Conservation (phyloP, 37 sponge, comb jelly and placozoan genomes). For the Ephydatia muelleri region DNA sequence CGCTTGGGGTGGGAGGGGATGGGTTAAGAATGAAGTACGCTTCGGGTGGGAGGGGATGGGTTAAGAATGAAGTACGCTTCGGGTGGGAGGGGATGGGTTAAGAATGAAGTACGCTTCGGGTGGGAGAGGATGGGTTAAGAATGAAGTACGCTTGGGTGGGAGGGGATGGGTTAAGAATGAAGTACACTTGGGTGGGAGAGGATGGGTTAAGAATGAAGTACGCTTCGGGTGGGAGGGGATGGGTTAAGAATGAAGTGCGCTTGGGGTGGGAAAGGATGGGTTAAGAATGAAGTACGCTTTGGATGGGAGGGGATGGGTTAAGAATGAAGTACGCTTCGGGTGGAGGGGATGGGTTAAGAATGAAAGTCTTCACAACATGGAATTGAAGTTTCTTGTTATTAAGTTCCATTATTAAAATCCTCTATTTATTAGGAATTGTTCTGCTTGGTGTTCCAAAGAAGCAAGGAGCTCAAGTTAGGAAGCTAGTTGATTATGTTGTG, state of each 20-base stretch:
- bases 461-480: constrained; percentile 37
- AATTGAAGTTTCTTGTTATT: not conserved
- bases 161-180: not conserved
- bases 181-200: not conserved
- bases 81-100: not conserved
- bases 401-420: not conserved
- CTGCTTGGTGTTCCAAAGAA: constrained; percentile 54
- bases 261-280: no score
- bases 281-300: constrained; percentile 43
- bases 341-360: not conserved
- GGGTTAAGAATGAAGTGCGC: not conserved
- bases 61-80: constrained; percentile 43
- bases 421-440: constrained; percentile 9
- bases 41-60: no score
- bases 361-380: no score
- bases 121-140: no score
- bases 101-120: not conserved
- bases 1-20: not conserved
- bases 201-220: constrained; percentile 39
- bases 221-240: not conserved
- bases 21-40: not conserved
- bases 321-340: not conserved
- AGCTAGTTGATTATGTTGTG: constrained; percentile 55
- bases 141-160: constrained; percentile 34
- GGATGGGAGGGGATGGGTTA: not conserved